Evolutionary conservation across 2,888 invertebrate genomes (phyloP).

Genomic region (Drosophila greeni): DNA sequence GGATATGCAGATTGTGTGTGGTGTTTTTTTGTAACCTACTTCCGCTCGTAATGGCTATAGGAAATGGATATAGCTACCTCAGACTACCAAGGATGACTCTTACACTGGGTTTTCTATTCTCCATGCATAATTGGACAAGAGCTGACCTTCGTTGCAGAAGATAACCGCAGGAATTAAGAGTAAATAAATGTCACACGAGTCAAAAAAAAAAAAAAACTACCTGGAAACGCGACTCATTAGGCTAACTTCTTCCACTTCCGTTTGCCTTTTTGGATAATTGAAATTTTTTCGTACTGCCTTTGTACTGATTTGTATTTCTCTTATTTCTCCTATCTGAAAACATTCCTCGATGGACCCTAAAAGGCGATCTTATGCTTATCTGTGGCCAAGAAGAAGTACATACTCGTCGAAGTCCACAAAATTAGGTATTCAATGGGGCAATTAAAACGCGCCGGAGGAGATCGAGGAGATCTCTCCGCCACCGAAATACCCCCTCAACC

Average conservation of each 20-base stretch:
- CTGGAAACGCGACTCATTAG: conserved; percentile 31
- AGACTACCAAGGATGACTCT: conserved; percentile 4
- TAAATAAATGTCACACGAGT: conserved; percentile 53
- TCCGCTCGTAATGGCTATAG: conserved; percentile 32
- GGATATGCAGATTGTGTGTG: conserved; percentile 5
- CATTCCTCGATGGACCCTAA: conserved; percentile 16
- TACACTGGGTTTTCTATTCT: conserved; percentile 45
- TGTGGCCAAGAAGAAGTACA: conserved; percentile 8
- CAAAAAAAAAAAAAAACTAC: conserved; percentile 10
- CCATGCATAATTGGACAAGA: conserved; percentile 39
- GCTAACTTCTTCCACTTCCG: conserved; percentile 17
- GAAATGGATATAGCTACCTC: conserved; percentile 8
- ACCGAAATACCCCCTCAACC: no score
- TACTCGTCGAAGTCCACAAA: conserved; percentile 5
- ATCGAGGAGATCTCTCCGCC: conserved; percentile 23
- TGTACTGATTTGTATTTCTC: background rate
- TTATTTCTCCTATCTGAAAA: conserved; percentile 7
- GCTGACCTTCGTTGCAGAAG: conserved; percentile 54
- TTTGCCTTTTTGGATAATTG: conserved; percentile 1
- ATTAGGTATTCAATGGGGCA: conserved; percentile 45
- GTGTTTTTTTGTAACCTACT: conserved; percentile 11
- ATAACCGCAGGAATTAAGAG: conserved; percentile 28
- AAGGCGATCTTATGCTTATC: conserved; percentile 21
- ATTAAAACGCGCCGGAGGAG: conserved; percentile 40
- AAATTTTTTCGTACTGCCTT: conserved; percentile 8